Evolutionary conservation across 2,797 vertebrate genomes (phyloP).

Genomic region (Valencia hispanica): DNA sequence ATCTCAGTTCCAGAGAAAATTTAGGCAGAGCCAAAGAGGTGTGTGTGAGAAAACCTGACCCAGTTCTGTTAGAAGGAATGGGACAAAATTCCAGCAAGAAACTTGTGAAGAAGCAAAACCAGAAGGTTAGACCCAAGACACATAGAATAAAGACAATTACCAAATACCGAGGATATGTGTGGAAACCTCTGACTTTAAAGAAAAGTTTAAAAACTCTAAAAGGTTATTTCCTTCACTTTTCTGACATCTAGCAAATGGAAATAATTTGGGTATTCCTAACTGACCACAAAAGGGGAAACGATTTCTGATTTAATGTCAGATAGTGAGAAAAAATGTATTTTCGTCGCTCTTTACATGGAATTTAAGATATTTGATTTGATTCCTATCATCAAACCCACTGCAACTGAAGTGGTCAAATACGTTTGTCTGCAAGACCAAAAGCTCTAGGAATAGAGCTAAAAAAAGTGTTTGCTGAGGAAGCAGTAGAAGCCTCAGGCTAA

Average conservation of each 20-base stretch:
- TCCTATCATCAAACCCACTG: neutral
- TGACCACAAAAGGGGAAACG: neutral
- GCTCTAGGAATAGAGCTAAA: neutral
- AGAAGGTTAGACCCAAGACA: no score
- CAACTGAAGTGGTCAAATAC: neutral
- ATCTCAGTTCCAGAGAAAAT: no score
- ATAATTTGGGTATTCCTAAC: neutral
- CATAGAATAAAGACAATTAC: neutral
- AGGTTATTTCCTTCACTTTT: neutral
- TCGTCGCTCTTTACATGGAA: neutral
- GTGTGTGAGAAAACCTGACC: no score
- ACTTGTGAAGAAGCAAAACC: no score
- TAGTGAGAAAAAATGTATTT: neutral
- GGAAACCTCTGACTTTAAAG: neutral
- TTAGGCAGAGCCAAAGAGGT: no score
- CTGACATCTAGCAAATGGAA: neutral
- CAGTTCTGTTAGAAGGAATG: no score
- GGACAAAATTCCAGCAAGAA: no score
- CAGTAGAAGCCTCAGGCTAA: conserved; percentile 26
- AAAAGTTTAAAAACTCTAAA: neutral
- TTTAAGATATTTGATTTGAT: neutral
- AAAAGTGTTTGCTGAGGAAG: conserved; percentile 34
- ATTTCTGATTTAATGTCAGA: neutral
- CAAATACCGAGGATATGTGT: neutral
- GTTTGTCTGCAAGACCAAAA: neutral